Evolutionary conservation across 2,888 invertebrate species (phyloP), one percentile per base, ranked within the genome.

Genomic region (Hyposoter didymator): DNA sequence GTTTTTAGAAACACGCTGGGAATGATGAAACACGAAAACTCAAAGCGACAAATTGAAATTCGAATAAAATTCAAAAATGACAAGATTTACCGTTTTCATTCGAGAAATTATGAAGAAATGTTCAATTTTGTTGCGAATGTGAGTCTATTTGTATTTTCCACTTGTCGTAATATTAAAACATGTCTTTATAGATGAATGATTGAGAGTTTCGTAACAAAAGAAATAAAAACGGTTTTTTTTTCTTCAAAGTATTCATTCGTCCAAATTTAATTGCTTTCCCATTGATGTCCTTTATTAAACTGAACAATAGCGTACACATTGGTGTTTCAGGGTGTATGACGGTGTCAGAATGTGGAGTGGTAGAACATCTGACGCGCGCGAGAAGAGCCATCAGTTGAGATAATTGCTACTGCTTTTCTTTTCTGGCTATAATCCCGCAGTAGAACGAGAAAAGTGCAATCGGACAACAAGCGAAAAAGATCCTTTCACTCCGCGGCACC

Each of bases 331-430:
- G 43, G 28, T 19, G 35, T 14, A 43, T 49, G 52, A 73, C 22
- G 3, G 12, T n/a, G 14, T 32, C 47, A 66, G 17, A 64, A 49
- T 32, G 32, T 45, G 62, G 28, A 74, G 59, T 39, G 47, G n/a
- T 55, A 45, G 49, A 64, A 59, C 79, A 67, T 78, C 74, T 78
- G 73, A 81, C 75, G 80, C 83, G 80, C 83, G 76, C 73, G 73
- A 85, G 83, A 85, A 78, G 85, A 73, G 80, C 85, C 80, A 85
- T 85, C 85, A 83, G 79, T 79, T 80, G 80, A 85, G 67, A 83
- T 85, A 85, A 85, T 85, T 83, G 80, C 73, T 73, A 76, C 43
- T 32, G 47, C 52, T 49, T 70, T 70, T 67, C 45, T 49, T 67
- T 49, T 28, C 73, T 49, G 28, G 64, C 59, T 64, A 73, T 64